Base-by-base conservation (phyloP, 2,888 invertebrate species). In the Limenitis camilla region DNA sequence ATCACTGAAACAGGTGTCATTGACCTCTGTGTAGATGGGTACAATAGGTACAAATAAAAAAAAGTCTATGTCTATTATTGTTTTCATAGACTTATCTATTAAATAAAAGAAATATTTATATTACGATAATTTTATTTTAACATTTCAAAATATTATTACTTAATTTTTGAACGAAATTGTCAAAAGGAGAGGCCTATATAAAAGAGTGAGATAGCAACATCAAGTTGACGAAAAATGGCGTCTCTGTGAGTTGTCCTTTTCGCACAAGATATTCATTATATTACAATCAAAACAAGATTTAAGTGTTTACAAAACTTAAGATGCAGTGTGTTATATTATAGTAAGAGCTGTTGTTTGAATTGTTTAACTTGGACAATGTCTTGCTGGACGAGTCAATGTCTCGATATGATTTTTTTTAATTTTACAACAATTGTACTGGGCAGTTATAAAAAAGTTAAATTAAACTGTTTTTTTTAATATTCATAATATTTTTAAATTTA, bases 201-300 rank as follows among this genome's bases (percentile, higher is more conserved):
- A 10, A 31, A 47, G 52, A 56, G 35, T 43, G 52, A 50, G 54
- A 54, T 29, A 45, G 52, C 38, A 19, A 48, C 36, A 49, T 9
- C 30, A 35, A 51, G 44, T 56, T 54, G 48, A 55, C 57, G 54
- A 60, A 78, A 81, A 73, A 85, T 86, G 85, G 85, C 85, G 83
- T 84, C 84, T 69, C 55, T 73, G 63, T 81, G 81, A 83, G 83
- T 78, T 81, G 81, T 85, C 83, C 76, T 78, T 82, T 77, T 81
- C 82, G 70, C 78, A 77, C 81, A 64, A 67, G 65, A 65, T 63
- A 69, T 67, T 65, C 62, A 61, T 64, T 61, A 66, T 66, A 45
- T 59, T 61, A 57, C 58, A 56, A 65, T 59, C 65, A 65, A 66
- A 70, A 72, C 68, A 66, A 61, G 27, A 3, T 61, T 58, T 59